Percentiles rank a stretch among this genome's conserved stretches.
Conservation (phyloP, 1,140 invertebrate genomes). For the Aphaenogaster floridana region DNA sequence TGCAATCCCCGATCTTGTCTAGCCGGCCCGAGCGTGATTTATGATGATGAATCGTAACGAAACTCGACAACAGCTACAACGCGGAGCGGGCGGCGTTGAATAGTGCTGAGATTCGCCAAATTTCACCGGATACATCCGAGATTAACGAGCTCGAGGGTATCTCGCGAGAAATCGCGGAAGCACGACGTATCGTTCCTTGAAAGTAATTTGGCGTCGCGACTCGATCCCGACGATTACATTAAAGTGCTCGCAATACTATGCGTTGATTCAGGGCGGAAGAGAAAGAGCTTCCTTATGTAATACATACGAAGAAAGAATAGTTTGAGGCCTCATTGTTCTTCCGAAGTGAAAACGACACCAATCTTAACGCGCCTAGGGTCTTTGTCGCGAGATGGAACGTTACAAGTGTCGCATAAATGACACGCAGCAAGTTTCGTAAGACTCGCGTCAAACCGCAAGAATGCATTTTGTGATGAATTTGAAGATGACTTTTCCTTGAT, state of each 20-base stretch:
- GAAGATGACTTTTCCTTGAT: background rate
- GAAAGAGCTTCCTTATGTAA: conserved; percentile 50
- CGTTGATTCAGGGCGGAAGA: conserved; percentile 43
- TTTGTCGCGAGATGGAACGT: conserved; percentile 36
- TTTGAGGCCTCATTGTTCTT: conserved; percentile 34
- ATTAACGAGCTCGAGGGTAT: conserved; percentile 59
- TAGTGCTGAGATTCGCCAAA: conserved; percentile 53
- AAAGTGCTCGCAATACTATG: conserved; percentile 42
- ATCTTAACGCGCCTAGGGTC: background rate
- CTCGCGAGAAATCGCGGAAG: conserved; percentile 57
- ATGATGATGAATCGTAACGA: conserved; percentile 63
- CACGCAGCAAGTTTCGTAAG: conserved; percentile 28
- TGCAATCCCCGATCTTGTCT: conserved; percentile 43
- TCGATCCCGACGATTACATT: conserved; percentile 50
- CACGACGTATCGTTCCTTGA: conserved; percentile 47
- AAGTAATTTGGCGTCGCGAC: conserved; percentile 56
- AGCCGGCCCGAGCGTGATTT: conserved; percentile 49
- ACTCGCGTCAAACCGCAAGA: background rate
- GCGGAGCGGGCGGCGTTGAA: conserved; percentile 13
- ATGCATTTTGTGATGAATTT: background rate
- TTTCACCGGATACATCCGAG: conserved; percentile 61
- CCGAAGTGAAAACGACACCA: conserved; percentile 42
- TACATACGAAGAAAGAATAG: conserved; percentile 33
- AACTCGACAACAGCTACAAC: conserved; percentile 54
- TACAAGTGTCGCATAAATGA: conserved; percentile 34